Evolutionary conservation across 2,113 vertebrate species (phyloP).

Genomic region (Phylloscopus trochiloides): DNA sequence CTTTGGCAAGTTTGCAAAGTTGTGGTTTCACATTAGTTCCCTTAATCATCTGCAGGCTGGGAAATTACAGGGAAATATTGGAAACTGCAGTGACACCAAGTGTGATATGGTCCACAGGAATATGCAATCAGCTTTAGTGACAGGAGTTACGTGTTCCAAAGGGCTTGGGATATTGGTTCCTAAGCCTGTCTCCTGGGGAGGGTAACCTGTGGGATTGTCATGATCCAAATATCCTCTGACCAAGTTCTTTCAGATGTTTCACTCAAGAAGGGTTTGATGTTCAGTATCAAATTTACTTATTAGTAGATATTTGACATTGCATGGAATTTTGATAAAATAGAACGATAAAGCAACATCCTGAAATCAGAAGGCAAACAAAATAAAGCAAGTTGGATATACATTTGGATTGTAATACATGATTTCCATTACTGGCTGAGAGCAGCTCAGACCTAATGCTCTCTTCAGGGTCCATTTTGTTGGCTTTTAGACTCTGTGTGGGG

Average conservation of each 20-base stretch:
- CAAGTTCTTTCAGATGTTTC: background rate
- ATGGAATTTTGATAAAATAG: background rate
- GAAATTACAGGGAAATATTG: background rate
- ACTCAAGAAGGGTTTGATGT: background rate
- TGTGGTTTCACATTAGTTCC: background rate
- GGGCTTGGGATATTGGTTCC: background rate
- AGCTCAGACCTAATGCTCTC: background rate
- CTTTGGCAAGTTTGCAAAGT: background rate
- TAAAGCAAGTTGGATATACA: background rate
- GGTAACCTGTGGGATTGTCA: background rate
- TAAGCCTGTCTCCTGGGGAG: background rate
- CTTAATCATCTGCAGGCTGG: background rate
- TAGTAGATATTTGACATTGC: background rate
- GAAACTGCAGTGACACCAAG: background rate
- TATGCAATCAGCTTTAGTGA: background rate
- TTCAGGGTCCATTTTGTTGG: background rate
- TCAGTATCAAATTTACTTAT: background rate
- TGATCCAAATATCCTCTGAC: background rate
- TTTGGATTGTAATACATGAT: background rate
- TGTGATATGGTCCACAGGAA: background rate
- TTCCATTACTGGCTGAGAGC: background rate
- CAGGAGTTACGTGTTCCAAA: background rate
- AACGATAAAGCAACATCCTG: fast-evolving
- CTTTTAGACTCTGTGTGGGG: background rate
- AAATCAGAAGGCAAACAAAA: background rate